Evolutionary conservation across 2,113 vertebrate species (phyloP), one percentile per base, ranked within the genome.

Genomic region (Pteruthius melanotis): DNA sequence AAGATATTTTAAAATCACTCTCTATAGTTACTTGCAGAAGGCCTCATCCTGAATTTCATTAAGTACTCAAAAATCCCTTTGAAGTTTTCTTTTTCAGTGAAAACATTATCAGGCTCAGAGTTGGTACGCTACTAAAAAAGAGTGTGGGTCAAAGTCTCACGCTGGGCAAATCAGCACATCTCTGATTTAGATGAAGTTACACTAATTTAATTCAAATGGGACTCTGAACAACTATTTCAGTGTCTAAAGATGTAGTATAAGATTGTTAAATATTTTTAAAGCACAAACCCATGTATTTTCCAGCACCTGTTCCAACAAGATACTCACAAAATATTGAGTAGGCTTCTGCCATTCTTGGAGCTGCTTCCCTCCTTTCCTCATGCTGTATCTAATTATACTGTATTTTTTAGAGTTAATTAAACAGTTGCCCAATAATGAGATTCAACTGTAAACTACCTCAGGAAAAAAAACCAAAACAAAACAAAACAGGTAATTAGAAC

Each of bases 11-110:
- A 72, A 94, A 95, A 92, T 83, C 74, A 68, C 39, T 91, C 50
- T 35, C 33, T 71, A 28, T 74, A 87, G 87, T 83, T 76, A 47
- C 74, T 93, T 83, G 89, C 49, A 89, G 54, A 92, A 93, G 56
- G 92, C 78, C 81, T 88, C 78, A 92, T 95, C 89, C 92, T 90
- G 84, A 85, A 91, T 94, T 92, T 83, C 86, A 95, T 96, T 90
- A 96, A 93, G 47, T n/a, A 49, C 57, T 76, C 42, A 64, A 74
- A 88, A 84, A 74, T 61, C 27, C 33, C 63, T 95, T 89, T 90
- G 83, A 92, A 89, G 75, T 81, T 54, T 37, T 91, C 63, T 65
- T 88, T 87, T 93, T 76, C 35, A 83, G 52, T 74, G 60, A 68
- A 77, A 94, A 90, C 28, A 63, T 85, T 28, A 86, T 71, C 56